phyloP scores from a whole-genome alignment of 1,140 invertebrate species.

The Bilobella aurantiaca region DNA sequence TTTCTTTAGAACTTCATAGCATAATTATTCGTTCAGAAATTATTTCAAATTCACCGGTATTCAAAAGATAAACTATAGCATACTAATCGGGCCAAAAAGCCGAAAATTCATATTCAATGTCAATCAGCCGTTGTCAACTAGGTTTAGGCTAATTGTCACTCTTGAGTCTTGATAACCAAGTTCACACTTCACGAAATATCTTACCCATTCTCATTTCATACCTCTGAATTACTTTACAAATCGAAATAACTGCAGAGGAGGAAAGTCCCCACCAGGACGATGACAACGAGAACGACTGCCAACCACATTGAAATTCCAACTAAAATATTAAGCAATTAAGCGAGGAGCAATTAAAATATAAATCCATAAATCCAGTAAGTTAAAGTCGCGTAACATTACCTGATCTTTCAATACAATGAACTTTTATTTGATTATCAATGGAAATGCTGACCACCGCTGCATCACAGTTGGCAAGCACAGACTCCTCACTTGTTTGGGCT shows the following conservation, averaged over 20 bases:
- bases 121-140: no score
- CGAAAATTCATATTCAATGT: no score
- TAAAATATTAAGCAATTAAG: constrained; percentile 39
- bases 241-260: constrained; percentile 66
- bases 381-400: constrained; percentile 49
- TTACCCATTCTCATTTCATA: no score
- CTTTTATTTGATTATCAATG: constrained; percentile 82
- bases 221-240: no score
- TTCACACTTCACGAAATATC: no score
- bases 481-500: constrained; percentile 50
- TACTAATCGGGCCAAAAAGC: no score
- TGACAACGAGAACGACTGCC: constrained; percentile 57
- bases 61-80: no score
- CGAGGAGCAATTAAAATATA: constrained; percentile 12
- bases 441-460: constrained; percentile 86
- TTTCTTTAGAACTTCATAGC: no score
- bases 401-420: constrained; percentile 74
- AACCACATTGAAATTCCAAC: constrained; percentile 66
- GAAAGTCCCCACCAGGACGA: constrained; percentile 63
- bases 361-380: not conserved
- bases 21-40: no score
- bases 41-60: no score
- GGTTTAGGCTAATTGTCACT: no score
- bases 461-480: constrained; percentile 53
- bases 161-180: no score